Evolutionary conservation across 2,888 invertebrate species (phyloP).

Genomic region (Dioctria linearis): DNA sequence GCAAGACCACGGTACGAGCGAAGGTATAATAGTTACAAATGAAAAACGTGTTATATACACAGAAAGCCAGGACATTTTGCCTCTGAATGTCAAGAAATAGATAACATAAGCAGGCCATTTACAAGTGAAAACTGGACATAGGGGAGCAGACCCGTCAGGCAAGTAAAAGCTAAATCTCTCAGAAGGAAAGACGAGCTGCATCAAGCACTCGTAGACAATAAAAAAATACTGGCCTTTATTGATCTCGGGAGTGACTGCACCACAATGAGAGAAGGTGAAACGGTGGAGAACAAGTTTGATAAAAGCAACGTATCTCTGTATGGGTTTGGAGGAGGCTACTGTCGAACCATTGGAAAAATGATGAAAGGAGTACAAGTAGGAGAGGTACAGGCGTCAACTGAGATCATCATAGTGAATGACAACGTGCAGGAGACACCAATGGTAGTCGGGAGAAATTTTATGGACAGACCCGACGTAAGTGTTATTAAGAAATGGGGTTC

Average conservation of each 20-base stretch:
- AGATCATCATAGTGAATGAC: too few relatives aligned
- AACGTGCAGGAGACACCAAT: too few relatives aligned
- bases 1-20: neutral
- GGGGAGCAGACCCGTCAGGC: too few relatives aligned
- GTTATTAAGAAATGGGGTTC: too few relatives aligned
- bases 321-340: too few relatives aligned
- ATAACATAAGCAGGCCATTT: neutral
- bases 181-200: neutral
- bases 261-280: neutral
- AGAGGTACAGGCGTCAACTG: too few relatives aligned
- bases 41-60: slow-evolving; percentile 9
- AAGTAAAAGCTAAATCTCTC: neutral
- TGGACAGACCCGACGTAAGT: too few relatives aligned
- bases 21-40: neutral
- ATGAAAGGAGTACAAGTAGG: too few relatives aligned
- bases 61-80: slow-evolving; percentile 15
- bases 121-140: neutral
- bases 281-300: too few relatives aligned
- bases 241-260: slow-evolving; percentile 13
- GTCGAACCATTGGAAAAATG: too few relatives aligned
- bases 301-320: too few relatives aligned
- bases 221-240: neutral
- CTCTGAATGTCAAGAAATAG: neutral
- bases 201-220: neutral
- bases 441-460: too few relatives aligned